Base-by-base conservation (phyloP, 2,113 vertebrate species). In the Hassar affinis region DNA sequence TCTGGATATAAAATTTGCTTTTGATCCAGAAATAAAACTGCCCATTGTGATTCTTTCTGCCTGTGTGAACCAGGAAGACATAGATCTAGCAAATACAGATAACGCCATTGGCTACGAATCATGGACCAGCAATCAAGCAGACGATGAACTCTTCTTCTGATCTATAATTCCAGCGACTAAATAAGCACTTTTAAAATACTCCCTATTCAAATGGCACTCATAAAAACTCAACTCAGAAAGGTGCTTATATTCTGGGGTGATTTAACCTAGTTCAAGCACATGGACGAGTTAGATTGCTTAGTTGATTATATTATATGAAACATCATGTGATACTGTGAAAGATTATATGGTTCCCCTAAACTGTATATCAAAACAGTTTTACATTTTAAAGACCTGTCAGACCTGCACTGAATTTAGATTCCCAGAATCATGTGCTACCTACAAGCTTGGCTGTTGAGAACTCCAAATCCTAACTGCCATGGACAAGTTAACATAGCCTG, bases 1-100 rank as follows among this genome's bases (percentile, higher is more conserved):
- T 33, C 87, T 93, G 47, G 90, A 93, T 69, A 80, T 87, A 18
- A 89, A 85, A 56, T 85, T 87, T 51, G 79, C 85, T 52, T 86
- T 66, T 86, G 84, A 91, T 54, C 71, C 87, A 18, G 90, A 92
- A 83, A 85, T 94, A 84, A 93, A 90, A 85, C 89, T 94, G 42
- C 93, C 93, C 42, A 56, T 94, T 74, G 86, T 94, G 84, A 68
- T 94, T 76, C 84, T 92, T 61, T 76, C 86, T 49, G 79, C 57
- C 74, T 69, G 6, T 80, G 88, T 22, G 85, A 89, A 79, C 88
- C 88, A 80, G 83, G 45, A 47, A 56, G 79, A 80, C 88, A 89
- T 79, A 9, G 25, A 54, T 68, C 25, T 33, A 25, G n/a, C 66
- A 35, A 22, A 81, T 25, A 45, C 47, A 66, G 52, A 80, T 2